phyloP scores from a whole-genome alignment of 2,797 vertebrate species.

The Acipenser oxyrinchus region DNA sequence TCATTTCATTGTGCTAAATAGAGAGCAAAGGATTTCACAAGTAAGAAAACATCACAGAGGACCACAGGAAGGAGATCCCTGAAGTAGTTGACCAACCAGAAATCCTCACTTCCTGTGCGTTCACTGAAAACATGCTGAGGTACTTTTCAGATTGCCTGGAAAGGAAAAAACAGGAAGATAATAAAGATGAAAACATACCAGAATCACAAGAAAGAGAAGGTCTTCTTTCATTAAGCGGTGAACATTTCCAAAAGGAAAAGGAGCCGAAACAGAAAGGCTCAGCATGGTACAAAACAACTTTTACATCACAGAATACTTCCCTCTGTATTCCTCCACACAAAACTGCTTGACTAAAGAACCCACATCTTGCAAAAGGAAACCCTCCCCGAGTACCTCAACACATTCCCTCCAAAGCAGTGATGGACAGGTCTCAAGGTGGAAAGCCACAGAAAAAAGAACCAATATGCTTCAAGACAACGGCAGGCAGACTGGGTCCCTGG shows the following conservation, averaged over 20 bases:
- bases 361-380: constrained; percentile 12
- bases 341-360: constrained; percentile 1
- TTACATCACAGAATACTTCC: constrained; percentile 13
- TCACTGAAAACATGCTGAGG: constrained; percentile 20
- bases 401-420: constrained; percentile 12
- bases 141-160: constrained; percentile 24
- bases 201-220: background rate
- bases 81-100: constrained; percentile 30
- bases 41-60: constrained; percentile 14
- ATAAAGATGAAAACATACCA: background rate
- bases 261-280: constrained; percentile 1
- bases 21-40: constrained; percentile 15
- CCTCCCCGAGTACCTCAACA: constrained; percentile 8
- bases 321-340: constrained; percentile 3
- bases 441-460: constrained; percentile 12
- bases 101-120: constrained; percentile 30
- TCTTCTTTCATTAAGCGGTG: no score
- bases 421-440: constrained; percentile 7
- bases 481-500: constrained; percentile 19
- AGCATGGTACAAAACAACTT: constrained; percentile 6
- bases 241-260: constrained; percentile 4
- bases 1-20: constrained; percentile 6
- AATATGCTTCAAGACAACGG: constrained; percentile 11
- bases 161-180: constrained; percentile 11
- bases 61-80: constrained; percentile 14